These are phyloP conservation scores for Pangasius djambal DNA, from an alignment of 2,797 vertebrate species.

Conservation along the genomic window DNA sequence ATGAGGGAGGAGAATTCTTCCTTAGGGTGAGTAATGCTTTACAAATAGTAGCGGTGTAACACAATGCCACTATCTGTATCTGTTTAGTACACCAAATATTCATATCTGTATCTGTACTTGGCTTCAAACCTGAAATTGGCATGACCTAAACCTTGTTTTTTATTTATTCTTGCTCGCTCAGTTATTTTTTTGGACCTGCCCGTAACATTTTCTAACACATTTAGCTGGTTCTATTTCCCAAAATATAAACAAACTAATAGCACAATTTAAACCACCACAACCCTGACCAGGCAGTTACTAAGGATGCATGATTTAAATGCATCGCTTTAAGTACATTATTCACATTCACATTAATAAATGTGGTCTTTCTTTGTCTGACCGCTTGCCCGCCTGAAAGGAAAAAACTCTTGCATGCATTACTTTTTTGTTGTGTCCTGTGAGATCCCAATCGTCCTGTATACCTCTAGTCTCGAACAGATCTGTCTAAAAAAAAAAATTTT, in stretches of 20 bases:
- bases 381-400: neutral
- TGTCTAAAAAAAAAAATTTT: neutral
- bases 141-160: neutral
- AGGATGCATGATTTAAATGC: neutral
- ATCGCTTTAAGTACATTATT: neutral
- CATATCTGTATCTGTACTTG: neutral
- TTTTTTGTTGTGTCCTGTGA: neutral
- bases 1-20: slow-evolving; percentile 90
- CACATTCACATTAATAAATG: neutral
- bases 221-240: neutral
- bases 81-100: neutral
- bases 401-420: neutral
- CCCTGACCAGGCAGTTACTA: neutral
- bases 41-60: neutral
- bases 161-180: neutral
- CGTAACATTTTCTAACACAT: neutral
- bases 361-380: neutral
- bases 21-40: slow-evolving; percentile 70
- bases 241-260: neutral
- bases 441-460: neutral
- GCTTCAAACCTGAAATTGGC: neutral
- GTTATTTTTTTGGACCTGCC: neutral
- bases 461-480: neutral
- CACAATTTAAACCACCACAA: neutral
- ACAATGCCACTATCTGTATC: neutral